phyloP scores from a whole-genome alignment of 2,113 vertebrate species.

The Epinephelus moara region DNA sequence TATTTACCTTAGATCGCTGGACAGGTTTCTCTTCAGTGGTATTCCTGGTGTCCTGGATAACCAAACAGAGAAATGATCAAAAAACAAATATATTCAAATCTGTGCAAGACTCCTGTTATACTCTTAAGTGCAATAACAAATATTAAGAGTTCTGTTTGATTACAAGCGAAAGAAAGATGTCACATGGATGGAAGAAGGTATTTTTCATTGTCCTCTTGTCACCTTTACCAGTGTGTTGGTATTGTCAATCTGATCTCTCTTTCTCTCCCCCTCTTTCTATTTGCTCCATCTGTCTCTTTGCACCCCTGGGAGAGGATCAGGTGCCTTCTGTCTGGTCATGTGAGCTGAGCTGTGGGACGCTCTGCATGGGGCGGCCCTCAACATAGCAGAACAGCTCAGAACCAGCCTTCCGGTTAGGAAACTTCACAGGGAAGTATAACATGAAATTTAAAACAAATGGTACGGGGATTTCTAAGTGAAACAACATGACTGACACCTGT shows the following conservation, averaged over 20 bases:
- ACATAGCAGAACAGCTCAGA: constrained; percentile 40
- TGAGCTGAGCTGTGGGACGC: constrained; percentile 56
- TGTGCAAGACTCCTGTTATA: neutral
- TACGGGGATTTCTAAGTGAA: neutral
- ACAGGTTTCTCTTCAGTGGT: constrained; percentile 85
- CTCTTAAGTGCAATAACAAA: neutral
- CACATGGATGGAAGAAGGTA: neutral
- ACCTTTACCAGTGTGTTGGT: constrained; percentile 40
- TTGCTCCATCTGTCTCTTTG: constrained; percentile 78
- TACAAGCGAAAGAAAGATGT: neutral
- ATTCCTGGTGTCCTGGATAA: constrained; percentile 82
- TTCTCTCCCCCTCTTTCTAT: constrained; percentile 23
- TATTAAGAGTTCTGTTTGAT: neutral
- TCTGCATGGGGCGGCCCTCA: constrained; percentile 41
- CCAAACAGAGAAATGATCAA: constrained; percentile 1
- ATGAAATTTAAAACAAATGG: neutral
- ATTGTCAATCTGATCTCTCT: constrained; percentile 47
- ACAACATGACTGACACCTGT: neutral
- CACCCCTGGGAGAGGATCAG: constrained; percentile 78
- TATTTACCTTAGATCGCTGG: constrained; percentile 85
- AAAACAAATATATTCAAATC: constrained; percentile 11
- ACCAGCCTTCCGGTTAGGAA: neutral
- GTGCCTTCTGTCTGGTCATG: constrained; percentile 78
- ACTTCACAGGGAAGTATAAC: neutral
- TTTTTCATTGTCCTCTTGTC: constrained; percentile 27